Percentiles rank a stretch among this genome's conserved stretches.
Conservation (phyloP, 2,113 vertebrate genomes). For the Ceuthmochares aereus region DNA sequence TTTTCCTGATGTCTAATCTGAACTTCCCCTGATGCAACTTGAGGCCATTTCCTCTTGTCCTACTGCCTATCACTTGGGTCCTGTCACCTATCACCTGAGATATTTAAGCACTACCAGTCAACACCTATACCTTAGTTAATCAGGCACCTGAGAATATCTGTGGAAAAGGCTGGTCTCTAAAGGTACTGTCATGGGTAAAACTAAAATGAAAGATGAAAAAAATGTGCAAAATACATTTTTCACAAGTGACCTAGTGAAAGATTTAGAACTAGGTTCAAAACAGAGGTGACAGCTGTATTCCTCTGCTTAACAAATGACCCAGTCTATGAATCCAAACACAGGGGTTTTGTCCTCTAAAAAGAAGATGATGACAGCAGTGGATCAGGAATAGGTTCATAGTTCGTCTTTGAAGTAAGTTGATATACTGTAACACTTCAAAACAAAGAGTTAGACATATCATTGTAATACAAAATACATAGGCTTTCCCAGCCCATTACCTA, state of each 20-base stretch:
- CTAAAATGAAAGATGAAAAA: not conserved
- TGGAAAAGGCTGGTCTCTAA: not conserved
- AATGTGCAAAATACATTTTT: not conserved
- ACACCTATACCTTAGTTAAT: not conserved
- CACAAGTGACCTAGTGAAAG: not conserved
- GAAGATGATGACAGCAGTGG: not conserved
- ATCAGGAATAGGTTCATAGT: not conserved
- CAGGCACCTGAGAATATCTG: not conserved
- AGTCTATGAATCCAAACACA: not conserved
- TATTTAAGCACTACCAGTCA: not conserved
- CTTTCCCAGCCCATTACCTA: not conserved
- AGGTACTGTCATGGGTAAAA: not conserved
- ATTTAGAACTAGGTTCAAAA: not conserved
- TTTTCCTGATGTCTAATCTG: too few species aligned
- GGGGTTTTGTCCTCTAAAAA: not conserved
- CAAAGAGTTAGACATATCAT: not conserved
- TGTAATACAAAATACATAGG: not conserved
- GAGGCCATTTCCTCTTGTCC: too few species aligned
- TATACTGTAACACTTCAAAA: not conserved
- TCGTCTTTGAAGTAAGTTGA: not conserved
- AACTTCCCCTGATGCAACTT: too few species aligned
- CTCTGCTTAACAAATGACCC: not conserved
- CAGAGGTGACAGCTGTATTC: not conserved
- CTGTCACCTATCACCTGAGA: too few species aligned
- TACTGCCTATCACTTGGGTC: too few species aligned